Evolutionary conservation across 2,113 vertebrate genomes (phyloP), one percentile per base, ranked within the genome.

Genomic region (Saccopteryx leptura): DNA sequence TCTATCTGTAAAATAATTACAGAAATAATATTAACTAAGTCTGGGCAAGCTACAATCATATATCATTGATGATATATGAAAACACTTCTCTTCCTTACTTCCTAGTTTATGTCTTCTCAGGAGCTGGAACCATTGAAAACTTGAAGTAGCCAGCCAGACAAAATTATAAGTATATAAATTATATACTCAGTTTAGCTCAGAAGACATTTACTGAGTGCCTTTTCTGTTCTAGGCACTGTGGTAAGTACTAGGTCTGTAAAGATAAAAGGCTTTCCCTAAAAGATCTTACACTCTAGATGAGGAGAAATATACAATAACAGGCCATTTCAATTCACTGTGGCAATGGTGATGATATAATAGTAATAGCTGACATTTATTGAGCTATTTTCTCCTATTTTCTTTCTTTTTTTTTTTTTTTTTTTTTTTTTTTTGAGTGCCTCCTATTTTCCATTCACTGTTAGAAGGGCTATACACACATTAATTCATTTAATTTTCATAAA

Each of bases 51-150:
- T 74, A 56, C 23, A 50, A 2, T 82, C 46, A 76, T 54, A n/a
- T 86, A 1, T 23, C 74, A 72, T 31, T 4, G 15, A 58, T 56
- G 33, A 74, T 7, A 48, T 24, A 31, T 23, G 56, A 78, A 31
- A 82, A 39, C 14, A 19, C 52, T 56, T 54, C 48, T 81, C 31
- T 68, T 56, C 75, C 69, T 87, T 88, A 72, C 83, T 89, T 93
- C 56, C 56, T n/a, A 72, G 54, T 75, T 65, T 76, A 66, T 88
- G 50, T 94, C n/a, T 79, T 84, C 66, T 84, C n/a, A n/a, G 66
- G 46, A 91, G n/a, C 79, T 66, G 63, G 4, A 79, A 21, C 48
- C 58, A 76, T 12, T 93, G 74, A 74, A 95, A 81, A 39, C 56
- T 26, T 72, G 56, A 91, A 61, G 52, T 31, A 88, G 39, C 18